Evolutionary conservation across 2,888 invertebrate species (phyloP), one percentile per base, ranked within the genome.

Genomic region (Gortyna flavago): DNA sequence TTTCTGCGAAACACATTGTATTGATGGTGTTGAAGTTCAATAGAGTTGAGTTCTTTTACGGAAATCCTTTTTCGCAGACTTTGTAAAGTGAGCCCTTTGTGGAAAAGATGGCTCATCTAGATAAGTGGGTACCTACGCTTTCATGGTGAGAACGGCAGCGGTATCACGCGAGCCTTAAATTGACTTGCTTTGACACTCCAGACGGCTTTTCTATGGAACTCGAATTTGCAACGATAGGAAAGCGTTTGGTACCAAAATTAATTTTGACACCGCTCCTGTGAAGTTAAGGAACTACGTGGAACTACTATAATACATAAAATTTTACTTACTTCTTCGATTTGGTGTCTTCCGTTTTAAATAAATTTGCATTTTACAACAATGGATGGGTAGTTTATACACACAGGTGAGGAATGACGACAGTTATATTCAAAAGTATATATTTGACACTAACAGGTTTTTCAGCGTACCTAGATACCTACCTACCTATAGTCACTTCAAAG

Each of bases 101-200:
- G 87, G 85, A 85, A 85, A 86, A 94, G 95, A 96, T 95, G 93
- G 93, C 93, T 96, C 95, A 95, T 96, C 95, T 95, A 96, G 96
- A 96, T 96, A 96, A 95, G 95, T 93, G 95, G 93, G 92, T 92
- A n/a, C n/a, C n/a, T n/a, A 90, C 92, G 92, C 95, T 94, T 95
- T 95, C 94, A 94, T 84, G 86, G 85, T 84, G 87, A 86, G 88
- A 87, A 84, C 82, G 86, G 86, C 85, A 86, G 80, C 86, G 83
- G 79, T 87, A 89, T 90, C 90, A 87, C 72, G 62, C 80, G 64
- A 80, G 89, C 89, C 91, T 83, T n/a, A n/a, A n/a, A n/a, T n/a
- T 85, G 83, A 82, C 83, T 77, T 85, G 77, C 83, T 85, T 90
- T 85, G 87, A 89, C 85, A 85, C 84, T 87, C 62, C 83, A 82